A percentile compares a stretch with the other conserved stretches of the same genome.
Conservation (phyloP, 2,888 invertebrate species). For the Tryphoninae sp. region DNA sequence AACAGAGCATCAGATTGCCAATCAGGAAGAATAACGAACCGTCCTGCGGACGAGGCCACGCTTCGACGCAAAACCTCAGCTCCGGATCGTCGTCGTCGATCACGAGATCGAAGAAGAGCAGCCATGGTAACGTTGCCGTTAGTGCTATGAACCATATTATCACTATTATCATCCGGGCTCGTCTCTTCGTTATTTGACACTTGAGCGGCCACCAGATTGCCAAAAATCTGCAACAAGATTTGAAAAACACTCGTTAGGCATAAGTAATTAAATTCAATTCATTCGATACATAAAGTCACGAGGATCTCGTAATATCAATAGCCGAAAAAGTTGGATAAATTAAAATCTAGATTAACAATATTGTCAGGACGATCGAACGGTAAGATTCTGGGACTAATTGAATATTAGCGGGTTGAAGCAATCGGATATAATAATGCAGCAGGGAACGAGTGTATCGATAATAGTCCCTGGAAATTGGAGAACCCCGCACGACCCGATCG, state of each 20-base stretch:
- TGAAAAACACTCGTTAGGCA: neutral
- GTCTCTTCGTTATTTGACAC: slow-evolving; percentile 93
- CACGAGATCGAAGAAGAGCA: slow-evolving; percentile 92
- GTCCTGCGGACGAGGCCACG: slow-evolving; percentile 92
- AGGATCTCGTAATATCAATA: no score
- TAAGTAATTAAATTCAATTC: no score
- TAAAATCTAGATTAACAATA: no score
- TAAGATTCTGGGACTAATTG: slow-evolving; percentile 25
- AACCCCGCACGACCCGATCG: neutral
- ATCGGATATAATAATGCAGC: neutral
- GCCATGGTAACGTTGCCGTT: slow-evolving; percentile 94
- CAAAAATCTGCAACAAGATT: slow-evolving; percentile 90
- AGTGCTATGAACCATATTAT: slow-evolving; percentile 95
- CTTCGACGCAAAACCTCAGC: slow-evolving; percentile 89
- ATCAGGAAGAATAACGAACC: slow-evolving; percentile 93
- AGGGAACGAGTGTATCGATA: neutral
- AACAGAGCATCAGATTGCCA: slow-evolving; percentile 94
- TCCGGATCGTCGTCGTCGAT: slow-evolving; percentile 89
- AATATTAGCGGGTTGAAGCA: neutral
- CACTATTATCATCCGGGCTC: slow-evolving; percentile 93
- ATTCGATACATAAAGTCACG: no score
- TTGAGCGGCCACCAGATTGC: slow-evolving; percentile 98
- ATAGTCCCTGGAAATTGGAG: neutral
- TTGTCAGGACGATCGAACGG: neutral
- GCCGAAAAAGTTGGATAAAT: no score